Percentiles rank a stretch among this genome's conserved stretches.
phyloP scores from a whole-genome alignment of 2,113 vertebrate genomes.

The Alectura lathami region DNA sequence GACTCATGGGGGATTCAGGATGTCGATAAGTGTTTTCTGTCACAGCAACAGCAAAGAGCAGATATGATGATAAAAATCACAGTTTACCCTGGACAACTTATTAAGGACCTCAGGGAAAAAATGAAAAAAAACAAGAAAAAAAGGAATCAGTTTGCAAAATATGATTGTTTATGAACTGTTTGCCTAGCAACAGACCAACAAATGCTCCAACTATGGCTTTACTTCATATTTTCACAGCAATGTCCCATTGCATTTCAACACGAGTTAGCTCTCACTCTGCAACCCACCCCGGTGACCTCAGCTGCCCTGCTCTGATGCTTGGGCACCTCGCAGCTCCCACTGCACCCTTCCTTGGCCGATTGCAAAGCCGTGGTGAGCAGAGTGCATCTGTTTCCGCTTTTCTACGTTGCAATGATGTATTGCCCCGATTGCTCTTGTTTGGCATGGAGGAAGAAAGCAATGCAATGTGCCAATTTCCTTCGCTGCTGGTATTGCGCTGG shows the following conservation, averaged over 20 bases:
- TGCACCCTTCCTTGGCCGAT: background rate
- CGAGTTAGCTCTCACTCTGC: background rate
- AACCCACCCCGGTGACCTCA: slow-evolving; percentile 41
- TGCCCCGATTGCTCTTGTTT: background rate
- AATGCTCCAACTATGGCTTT: background rate
- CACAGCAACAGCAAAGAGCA: background rate
- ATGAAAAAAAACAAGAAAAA: background rate
- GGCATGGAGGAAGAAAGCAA: background rate
- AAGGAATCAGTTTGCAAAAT: slow-evolving; percentile 42
- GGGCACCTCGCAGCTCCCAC: background rate
- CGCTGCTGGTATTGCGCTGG: rapidly evolving
- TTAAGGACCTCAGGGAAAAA: background rate
- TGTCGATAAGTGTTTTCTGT: background rate
- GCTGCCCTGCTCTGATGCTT: background rate
- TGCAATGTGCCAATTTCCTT: background rate
- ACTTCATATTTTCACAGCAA: slow-evolving; percentile 25
- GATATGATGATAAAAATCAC: background rate
- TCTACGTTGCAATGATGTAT: background rate
- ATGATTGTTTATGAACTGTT: slow-evolving; percentile 25
- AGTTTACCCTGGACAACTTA: background rate
- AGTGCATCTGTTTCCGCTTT: background rate
- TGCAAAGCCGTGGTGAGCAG: background rate
- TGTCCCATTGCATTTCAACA: background rate
- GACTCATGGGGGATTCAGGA: background rate
- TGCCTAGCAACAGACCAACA: slow-evolving; percentile 48